Evolutionary conservation across 2,797 vertebrate genomes (phyloP), one percentile per base, ranked within the genome.

Genomic region (Scolopax bukidnonensis): DNA sequence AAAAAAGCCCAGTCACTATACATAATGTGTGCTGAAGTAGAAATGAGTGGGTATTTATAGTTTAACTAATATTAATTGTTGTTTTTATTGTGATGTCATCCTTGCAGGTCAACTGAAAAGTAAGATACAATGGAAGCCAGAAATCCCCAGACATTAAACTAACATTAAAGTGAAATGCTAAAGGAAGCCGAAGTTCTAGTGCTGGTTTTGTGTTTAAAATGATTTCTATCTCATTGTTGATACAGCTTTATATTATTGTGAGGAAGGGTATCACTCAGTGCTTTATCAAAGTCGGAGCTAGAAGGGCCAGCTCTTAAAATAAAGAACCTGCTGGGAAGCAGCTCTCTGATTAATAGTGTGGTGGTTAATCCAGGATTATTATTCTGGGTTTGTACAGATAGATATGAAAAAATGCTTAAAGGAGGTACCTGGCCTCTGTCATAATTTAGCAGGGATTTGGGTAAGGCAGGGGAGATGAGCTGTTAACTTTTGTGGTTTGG

Each of bases 1-100:
- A 77, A 94, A 94, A 89, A 95, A 91, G 75, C 74, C 65, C n/a
- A 45, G 82, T 90, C 90, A 79, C 94, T 86, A 87, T 65, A 43
- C 38, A 47, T 89, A 89, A 79, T 60, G 71, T 51, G 50, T 10
- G 71, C 83, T 85, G 96, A 90, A 81, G 67, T 78, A 45, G 94
- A 51, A 96, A 87, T 57, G 67, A 76, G 83, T 41, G 54, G 53
- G 63, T 92, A 95, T 94, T 96, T 96, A 92, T 86, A 89, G 90
- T 65, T 27, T 43, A 57, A 61, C 84, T 63, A 75, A 36, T 90
- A 87, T 51, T 95, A 90, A 92, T 90, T 96, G 65, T 69, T 61
- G 11, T 69, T 95, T 57, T 92, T 94, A 87, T 93, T 92, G 87
- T 96, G 67, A 59, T 95, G 87, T 81, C 73, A 89, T 77, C 76